phyloP scores from a whole-genome alignment of 2,113 vertebrate species.

The cat (Felis catus) region DNA sequence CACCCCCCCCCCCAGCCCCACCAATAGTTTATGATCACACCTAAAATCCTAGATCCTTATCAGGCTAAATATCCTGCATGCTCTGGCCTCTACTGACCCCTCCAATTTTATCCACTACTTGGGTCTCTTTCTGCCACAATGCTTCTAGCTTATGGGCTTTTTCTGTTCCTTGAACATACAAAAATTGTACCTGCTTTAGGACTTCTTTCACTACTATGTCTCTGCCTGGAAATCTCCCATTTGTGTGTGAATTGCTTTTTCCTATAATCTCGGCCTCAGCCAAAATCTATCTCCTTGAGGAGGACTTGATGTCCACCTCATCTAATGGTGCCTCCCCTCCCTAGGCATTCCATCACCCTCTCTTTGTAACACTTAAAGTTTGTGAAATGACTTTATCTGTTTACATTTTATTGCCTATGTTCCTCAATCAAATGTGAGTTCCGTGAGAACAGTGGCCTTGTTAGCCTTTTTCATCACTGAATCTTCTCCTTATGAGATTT shows the following conservation, averaged over 20 bases:
- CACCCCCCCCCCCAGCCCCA: not conserved
- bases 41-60: not conserved
- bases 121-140: not conserved
- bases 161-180: not conserved
- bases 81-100: not conserved
- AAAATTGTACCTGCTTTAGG: not conserved
- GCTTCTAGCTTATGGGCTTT: not conserved
- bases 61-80: not conserved
- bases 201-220: not conserved
- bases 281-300: not conserved
- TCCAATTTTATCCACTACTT: not conserved
- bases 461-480: not conserved
- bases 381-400: not conserved
- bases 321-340: not conserved
- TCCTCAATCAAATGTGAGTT: not conserved
- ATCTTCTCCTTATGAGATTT: not conserved
- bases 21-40: not conserved
- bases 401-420: not conserved
- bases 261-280: not conserved
- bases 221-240: not conserved
- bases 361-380: not conserved
- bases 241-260: not conserved
- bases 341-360: not conserved
- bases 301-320: not conserved
- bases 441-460: not conserved